phyloP scores from a whole-genome alignment of 2,113 vertebrate genomes.

The Malurus cyaneus region DNA sequence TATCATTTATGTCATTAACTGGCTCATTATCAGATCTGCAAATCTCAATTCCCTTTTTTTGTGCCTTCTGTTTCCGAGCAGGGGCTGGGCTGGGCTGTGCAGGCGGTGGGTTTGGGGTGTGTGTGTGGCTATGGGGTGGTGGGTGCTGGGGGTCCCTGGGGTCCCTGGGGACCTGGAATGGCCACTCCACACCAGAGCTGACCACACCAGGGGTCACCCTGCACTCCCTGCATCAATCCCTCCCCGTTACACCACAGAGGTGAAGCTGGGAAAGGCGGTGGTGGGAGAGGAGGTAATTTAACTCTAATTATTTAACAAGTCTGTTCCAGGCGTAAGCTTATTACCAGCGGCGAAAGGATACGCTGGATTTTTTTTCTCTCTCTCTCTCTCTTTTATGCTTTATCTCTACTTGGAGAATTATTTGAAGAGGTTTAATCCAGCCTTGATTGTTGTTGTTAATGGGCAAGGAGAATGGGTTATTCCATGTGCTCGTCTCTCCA shows the following conservation, averaged over 20 bases:
- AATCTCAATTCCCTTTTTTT: slow-evolving; percentile 83
- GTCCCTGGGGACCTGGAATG: background rate
- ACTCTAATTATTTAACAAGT: slow-evolving; percentile 74
- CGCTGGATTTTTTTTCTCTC: background rate
- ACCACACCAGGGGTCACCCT: background rate
- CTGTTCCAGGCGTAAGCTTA: slow-evolving; percentile 50
- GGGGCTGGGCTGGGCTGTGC: slow-evolving; percentile 21
- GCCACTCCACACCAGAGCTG: background rate
- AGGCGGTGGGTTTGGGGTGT: background rate
- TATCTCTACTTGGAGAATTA: slow-evolving; percentile 65
- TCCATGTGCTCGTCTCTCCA: slow-evolving; percentile 40
- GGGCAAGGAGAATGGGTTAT: slow-evolving; percentile 51
- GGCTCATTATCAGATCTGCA: slow-evolving; percentile 95
- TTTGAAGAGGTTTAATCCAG: slow-evolving; percentile 58
- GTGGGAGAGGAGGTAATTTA: slow-evolving; percentile 62
- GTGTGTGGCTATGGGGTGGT: background rate
- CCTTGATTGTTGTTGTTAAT: slow-evolving; percentile 56
- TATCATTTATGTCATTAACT: slow-evolving; percentile 99
- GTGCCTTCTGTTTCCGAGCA: slow-evolving; percentile 66
- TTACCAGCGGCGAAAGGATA: slow-evolving; percentile 32
- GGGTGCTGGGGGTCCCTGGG: background rate
- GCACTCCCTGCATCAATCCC: slow-evolving; percentile 15
- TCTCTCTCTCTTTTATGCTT: slow-evolving; percentile 53
- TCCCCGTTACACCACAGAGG: slow-evolving; percentile 37
- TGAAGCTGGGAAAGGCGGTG: slow-evolving; percentile 6